Percentiles rank a stretch among this genome's conserved stretches.
phyloP scores from a whole-genome alignment of 2,113 vertebrate genomes.

The Leiothrix lutea region DNA sequence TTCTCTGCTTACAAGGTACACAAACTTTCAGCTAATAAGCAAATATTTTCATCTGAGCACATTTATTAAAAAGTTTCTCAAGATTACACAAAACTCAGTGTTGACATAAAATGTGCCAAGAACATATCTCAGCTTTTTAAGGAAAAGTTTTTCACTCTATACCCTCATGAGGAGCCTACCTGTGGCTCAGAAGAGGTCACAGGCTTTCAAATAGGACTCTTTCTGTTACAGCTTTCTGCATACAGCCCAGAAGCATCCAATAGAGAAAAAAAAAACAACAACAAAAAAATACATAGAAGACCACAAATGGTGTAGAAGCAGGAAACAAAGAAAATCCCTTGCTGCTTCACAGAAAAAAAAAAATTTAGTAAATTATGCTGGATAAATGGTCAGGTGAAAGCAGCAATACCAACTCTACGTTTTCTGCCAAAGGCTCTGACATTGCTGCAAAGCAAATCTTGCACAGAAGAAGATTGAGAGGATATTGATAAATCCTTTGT shows the following conservation, averaged over 20 bases:
- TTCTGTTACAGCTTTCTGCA: background rate
- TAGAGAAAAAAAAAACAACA: background rate
- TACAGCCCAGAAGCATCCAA: background rate
- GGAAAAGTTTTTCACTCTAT: background rate
- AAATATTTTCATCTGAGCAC: background rate
- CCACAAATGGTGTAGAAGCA: background rate
- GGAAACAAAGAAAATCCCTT: background rate
- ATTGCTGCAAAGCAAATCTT: background rate
- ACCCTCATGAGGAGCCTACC: background rate
- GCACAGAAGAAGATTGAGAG: background rate
- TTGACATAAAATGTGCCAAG: background rate
- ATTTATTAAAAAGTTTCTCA: background rate
- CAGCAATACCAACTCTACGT: background rate
- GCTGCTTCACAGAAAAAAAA: background rate
- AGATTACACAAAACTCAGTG: background rate
- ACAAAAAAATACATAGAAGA: background rate
- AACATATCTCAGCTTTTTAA: background rate
- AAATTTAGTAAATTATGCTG: background rate
- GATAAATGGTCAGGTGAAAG: background rate
- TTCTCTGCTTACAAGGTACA: background rate
- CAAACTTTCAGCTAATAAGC: background rate
- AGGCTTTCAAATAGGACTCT: background rate
- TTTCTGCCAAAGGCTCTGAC: background rate
- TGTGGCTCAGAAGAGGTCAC: background rate
- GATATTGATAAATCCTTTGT: background rate